These are phyloP conservation scores for Salvelinus alpinus DNA, from an alignment of 2,113 vertebrate genomes.

Conservation along the genomic window DNA sequence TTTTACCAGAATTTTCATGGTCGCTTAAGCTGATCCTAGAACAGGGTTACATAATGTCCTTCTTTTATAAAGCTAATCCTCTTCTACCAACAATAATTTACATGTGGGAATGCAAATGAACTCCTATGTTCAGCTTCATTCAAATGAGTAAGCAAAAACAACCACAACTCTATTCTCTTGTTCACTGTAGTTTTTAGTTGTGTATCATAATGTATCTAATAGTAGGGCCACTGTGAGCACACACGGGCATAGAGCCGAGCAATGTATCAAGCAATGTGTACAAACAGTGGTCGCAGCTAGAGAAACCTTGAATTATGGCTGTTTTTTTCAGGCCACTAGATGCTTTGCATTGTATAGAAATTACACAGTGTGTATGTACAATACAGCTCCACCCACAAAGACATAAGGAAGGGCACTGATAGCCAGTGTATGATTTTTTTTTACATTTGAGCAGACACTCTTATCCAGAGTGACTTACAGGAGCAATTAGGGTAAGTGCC, in stretches of 20 bases:
- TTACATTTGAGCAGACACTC: not conserved
- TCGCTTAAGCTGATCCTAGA: too few relatives aligned
- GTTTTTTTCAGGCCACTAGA: too few relatives aligned
- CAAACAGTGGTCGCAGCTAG: not conserved
- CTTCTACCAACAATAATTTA: too few relatives aligned
- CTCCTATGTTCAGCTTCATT: not conserved
- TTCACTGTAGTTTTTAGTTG: not conserved
- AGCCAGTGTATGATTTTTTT: not conserved
- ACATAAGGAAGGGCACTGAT: not conserved
- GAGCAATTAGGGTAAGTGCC: not conserved
- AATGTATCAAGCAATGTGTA: not conserved
- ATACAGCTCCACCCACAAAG: not conserved
- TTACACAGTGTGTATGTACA: not conserved
- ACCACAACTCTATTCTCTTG: not conserved
- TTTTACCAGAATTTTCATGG: too few relatives aligned
- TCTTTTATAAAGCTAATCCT: too few relatives aligned
- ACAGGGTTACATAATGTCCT: too few relatives aligned
- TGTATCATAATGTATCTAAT: not conserved
- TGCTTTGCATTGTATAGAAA: too few relatives aligned
- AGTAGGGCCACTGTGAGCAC: not conserved
- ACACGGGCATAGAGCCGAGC: not conserved
- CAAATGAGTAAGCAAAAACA: constrained; percentile 30
- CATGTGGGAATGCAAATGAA: too few relatives aligned
- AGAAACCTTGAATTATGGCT: not conserved
- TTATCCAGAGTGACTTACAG: too few relatives aligned